Base-by-base conservation (phyloP, 2,797 vertebrate genomes). In the Coregonus sp. region DNA sequence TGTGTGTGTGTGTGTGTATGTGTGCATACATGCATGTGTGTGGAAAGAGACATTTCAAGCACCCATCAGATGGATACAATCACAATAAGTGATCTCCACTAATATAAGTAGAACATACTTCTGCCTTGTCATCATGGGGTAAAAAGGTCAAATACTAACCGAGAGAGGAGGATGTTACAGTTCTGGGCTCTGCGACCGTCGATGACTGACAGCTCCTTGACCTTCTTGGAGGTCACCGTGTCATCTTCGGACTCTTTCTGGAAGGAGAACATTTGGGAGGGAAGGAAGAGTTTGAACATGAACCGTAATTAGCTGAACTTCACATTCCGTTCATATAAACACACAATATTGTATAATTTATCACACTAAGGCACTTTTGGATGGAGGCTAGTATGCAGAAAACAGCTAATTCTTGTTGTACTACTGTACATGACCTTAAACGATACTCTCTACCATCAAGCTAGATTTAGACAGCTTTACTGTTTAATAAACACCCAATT, bases 121-220 rank as follows among this genome's bases (percentile, higher is more conserved):
- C 56, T 20, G n/a, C 56, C 9, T 20, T 20, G n/a, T 3, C 11
- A 16, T 56, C 54, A 56, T 56, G 54, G 54, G 14, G 63, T 31
- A 31, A 9, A 67, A 33, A 35, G 65, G 3, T 67, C 31, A 35
- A 16, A 66, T 75, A 85, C 88, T 72, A 40, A 94, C 98, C 98
- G 95, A 7, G 98, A 99, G 54, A 99, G 96, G 74, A 99, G 97
- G 91, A 99, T 99, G 90, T 99, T 99, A 93, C 98, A 99, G 79
- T 99, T 99, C 89, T 99, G 98, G 86, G 98, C 98, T 86, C 98
- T 95, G 18, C 97, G 95, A 56, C 98, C 98, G 0, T 99, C 98
- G 37, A 99, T 99, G 84, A 99, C 96, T 0, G 98, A 99, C 82
- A 99, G 95, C 88, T 99, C 98, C 92, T 97, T 99, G 87, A 99